Conservation (phyloP, 2,797 vertebrate species). For the Oreochromis grahami region DNA sequence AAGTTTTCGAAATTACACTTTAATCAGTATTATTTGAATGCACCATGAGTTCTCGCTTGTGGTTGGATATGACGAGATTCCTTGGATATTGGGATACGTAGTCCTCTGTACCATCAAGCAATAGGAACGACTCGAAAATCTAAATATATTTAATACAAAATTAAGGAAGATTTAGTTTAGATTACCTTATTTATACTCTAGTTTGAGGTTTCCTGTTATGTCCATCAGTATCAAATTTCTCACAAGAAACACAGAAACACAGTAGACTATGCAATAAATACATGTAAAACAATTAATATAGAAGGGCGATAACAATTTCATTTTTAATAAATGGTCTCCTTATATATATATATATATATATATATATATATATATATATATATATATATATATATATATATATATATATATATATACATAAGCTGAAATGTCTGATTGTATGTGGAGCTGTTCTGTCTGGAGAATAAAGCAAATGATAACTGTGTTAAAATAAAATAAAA, state of each 20-base stretch:
- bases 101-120: constrained; percentile 12
- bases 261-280: neutral
- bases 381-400: neutral
- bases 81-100: constrained; percentile 40
- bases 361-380: neutral
- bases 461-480: constrained; percentile 19
- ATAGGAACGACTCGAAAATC: neutral
- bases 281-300: neutral
- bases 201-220: neutral
- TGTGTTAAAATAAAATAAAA: constrained; percentile 6
- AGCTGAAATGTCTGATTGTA: neutral
- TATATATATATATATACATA: neutral
- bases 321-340: too few species aligned
- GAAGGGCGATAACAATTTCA: neutral
- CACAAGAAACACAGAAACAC: neutral
- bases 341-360: neutral
- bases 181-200: neutral
- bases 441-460: neutral
- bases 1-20: neutral
- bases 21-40: neutral
- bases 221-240: neutral
- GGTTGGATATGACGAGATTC: constrained; percentile 27
- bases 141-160: neutral
- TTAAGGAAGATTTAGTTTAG: neutral
- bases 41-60: neutral